Base-by-base conservation (phyloP, 2,888 invertebrate species). In the Chrysodeixis includens region DNA sequence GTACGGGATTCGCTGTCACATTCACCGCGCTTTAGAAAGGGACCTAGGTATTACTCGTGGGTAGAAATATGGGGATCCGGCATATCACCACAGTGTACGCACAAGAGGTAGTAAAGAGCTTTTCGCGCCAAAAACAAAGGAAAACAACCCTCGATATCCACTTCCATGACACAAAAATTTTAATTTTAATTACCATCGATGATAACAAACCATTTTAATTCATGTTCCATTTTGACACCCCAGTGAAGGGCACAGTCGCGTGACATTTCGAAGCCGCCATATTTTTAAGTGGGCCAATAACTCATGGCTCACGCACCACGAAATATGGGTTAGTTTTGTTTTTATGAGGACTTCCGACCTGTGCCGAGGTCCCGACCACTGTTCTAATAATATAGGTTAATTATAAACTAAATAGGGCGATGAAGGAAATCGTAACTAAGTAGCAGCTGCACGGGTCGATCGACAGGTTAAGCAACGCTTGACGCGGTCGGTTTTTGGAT, bases 261-360 rank as follows among this genome's bases (percentile, higher is more conserved):
- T 79, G 79, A 66, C 75, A 61, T 22, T 61, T 46, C 18, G 32
- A 62, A 69, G 30, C 20, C 73, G 67, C 77, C 73, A 56, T 67
- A 66, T 26, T 61, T 35, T 18, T 30, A 52, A 64, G 61, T 56
- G 49, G 58, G 49, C 67, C 78, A 26, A 53, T 69, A 78, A 59
- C 66, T 78, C 75, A 55, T 62, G 64, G 68, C 9, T 14, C 74
- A 74, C 74, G 74, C 79, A 79, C 79, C 52, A 35, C 62, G 14
- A 16, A 71, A 76, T 76, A 76, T 80, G 56, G 79, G 79, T 81
- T 72, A 81, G 71, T 64, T 62, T 64, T 69, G 70, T 61, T 69
- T 76, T 73, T 75, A 76, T 67, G 52, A 53, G 16, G 20, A 68
- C 61, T 70, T 72, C 68, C 73, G 73, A 72, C 67, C 53, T 18